A percentile compares a stretch with the other conserved stretches of the same genome.
Evolutionary conservation across 2,888 invertebrate species (phyloP).

Genomic region (Trissolcus japonicus): DNA sequence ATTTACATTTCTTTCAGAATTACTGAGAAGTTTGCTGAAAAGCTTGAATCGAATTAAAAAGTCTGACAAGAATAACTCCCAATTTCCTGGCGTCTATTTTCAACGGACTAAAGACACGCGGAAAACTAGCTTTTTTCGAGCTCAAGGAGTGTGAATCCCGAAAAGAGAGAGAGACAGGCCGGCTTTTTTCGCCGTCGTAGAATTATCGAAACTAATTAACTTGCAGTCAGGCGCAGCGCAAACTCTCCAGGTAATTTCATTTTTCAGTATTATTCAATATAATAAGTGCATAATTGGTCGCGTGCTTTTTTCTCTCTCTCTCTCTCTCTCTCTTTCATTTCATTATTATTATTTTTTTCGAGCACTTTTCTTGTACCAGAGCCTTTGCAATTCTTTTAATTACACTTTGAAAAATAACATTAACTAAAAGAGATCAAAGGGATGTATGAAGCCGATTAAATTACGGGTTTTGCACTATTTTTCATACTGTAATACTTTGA

Average conservation of each 20-base stretch:
- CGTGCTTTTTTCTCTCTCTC: conserved; percentile 15
- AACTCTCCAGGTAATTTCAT: conserved; percentile 2
- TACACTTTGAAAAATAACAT: conserved; percentile 43
- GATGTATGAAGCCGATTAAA: conserved; percentile 42
- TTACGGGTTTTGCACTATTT: conserved; percentile 44
- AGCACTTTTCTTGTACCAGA: conserved; percentile 5
- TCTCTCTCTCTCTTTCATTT: not conserved
- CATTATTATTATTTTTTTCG: not conserved
- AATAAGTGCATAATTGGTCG: conserved; percentile 34
- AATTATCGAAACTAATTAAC: conserved; percentile 36
- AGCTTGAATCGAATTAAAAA: conserved; percentile 41
- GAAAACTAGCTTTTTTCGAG: conserved; percentile 3
- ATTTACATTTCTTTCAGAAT: conserved; percentile 48
- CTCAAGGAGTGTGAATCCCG: not conserved
- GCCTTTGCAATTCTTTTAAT: conserved; percentile 41
- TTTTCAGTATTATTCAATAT: conserved; percentile 25
- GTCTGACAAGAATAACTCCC: conserved; percentile 19
- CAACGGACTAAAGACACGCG: conserved; percentile 10
- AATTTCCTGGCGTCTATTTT: conserved; percentile 35
- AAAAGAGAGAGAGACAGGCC: conserved; percentile 1
- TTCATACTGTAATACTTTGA: conserved; percentile 46
- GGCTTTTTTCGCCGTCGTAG: conserved; percentile 8
- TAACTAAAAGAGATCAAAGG: conserved; percentile 43
- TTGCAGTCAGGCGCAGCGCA: conserved; percentile 8
- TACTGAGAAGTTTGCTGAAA: conserved; percentile 31